These are phyloP conservation scores for Columbina picui DNA, from an alignment of 2,113 vertebrate species.

Conservation along the genomic window DNA sequence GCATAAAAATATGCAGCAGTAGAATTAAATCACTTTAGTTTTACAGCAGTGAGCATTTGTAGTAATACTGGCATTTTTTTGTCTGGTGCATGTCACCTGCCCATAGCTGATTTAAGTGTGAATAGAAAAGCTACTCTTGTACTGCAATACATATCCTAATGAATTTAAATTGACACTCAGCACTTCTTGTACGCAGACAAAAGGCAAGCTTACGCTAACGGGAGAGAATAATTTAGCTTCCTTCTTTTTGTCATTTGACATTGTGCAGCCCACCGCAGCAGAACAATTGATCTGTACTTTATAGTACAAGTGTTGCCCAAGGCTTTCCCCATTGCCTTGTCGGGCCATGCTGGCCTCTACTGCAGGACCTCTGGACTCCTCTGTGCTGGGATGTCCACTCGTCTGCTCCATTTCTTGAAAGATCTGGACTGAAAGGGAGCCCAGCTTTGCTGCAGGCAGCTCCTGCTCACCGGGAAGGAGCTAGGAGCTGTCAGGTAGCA, in stretches of 20 bases:
- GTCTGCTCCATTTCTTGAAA: neutral
- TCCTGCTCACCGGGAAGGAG: neutral
- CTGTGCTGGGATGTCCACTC: neutral
- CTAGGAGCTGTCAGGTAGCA: neutral
- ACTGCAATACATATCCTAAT: neutral
- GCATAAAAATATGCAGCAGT: neutral
- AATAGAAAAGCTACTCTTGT: neutral
- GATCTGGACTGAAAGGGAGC: neutral
- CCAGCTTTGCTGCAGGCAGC: neutral
- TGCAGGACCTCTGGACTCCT: neutral
- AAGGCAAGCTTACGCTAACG: neutral
- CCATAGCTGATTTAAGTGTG: neutral
- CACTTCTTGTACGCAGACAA: neutral
- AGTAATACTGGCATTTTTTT: neutral
- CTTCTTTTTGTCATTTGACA: neutral
- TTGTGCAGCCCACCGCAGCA: neutral
- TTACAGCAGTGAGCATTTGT: neutral
- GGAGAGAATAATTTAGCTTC: neutral
- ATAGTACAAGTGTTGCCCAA: neutral
- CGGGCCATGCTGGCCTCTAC: neutral
- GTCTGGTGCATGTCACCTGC: neutral
- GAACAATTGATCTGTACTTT: neutral
- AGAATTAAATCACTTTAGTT: conserved; percentile 9
- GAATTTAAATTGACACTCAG: neutral
- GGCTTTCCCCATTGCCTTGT: neutral